These are phyloP conservation scores for Anseranas semipalmata DNA, from an alignment of 2,113 vertebrate species.

Conservation along the genomic window DNA sequence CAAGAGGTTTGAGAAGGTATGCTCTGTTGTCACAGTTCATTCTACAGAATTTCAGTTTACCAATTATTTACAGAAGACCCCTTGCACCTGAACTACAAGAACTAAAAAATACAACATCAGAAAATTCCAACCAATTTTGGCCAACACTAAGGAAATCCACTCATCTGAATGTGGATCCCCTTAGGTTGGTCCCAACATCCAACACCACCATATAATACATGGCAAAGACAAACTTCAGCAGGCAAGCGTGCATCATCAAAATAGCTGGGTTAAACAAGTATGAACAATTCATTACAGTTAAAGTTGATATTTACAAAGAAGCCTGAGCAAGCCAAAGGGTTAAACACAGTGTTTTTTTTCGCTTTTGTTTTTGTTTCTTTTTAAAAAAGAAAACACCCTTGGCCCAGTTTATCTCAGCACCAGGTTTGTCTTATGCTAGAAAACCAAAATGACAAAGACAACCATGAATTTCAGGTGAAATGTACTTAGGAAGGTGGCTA, in stretches of 20 bases:
- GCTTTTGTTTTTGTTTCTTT: neutral
- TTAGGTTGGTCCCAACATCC: neutral
- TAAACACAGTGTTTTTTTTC: neutral
- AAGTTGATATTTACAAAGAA: neutral
- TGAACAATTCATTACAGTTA: neutral
- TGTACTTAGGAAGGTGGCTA: neutral
- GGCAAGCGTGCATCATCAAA: neutral
- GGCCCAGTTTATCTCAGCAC: neutral
- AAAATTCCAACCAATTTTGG: neutral
- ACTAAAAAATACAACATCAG: neutral
- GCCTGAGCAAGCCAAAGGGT: neutral
- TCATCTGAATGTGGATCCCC: neutral
- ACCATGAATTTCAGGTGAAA: neutral
- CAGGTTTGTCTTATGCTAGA: neutral
- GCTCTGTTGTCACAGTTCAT: neutral
- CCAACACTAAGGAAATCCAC: neutral
- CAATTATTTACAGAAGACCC: neutral
- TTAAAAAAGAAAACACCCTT: neutral
- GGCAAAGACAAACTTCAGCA: conserved; percentile 2
- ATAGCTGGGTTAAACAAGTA: neutral
- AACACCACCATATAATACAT: neutral
- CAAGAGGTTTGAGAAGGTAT: neutral
- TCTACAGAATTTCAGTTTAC: neutral
- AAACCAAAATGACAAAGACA: neutral
- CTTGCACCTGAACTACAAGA: neutral